These are phyloP conservation scores for Microtus ochrogaster DNA, from an alignment of 2,113 vertebrate species.

Conservation along the genomic window DNA sequence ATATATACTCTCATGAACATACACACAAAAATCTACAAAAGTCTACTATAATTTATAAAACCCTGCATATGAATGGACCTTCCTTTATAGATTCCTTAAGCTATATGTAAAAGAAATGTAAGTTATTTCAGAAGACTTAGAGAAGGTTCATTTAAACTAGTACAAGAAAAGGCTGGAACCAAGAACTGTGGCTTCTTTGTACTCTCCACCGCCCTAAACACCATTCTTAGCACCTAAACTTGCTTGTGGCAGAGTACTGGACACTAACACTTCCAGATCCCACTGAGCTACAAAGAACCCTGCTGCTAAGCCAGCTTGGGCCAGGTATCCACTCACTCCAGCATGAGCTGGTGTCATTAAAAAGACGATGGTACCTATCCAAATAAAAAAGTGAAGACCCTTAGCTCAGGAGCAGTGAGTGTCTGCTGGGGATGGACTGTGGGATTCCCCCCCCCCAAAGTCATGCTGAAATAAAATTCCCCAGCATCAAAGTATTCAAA, in stretches of 20 bases:
- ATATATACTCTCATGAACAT: too few relatives aligned
- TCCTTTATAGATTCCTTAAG: background rate
- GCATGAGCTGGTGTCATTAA: background rate
- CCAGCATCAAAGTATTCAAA: background rate
- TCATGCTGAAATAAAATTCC: background rate
- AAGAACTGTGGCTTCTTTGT: background rate
- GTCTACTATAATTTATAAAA: slow-evolving; percentile 26
- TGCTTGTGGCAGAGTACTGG: background rate
- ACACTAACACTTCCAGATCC: background rate
- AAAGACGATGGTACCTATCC: background rate
- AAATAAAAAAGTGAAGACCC: background rate
- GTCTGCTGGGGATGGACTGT: background rate
- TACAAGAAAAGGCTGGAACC: background rate
- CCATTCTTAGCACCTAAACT: background rate
- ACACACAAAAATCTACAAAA: background rate
- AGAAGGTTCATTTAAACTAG: background rate
- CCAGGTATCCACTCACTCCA: background rate
- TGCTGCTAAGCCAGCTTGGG: background rate
- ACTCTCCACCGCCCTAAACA: background rate
- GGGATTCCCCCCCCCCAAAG: background rate
- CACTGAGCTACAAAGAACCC: background rate
- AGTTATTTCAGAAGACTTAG: background rate
- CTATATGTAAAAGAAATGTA: background rate
- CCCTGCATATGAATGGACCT: background rate
- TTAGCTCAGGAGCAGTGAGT: background rate